A percentile compares a stretch with the other conserved stretches of the same genome.
Conservation (phyloP, 2,113 vertebrate genomes). For the Phainopepla nitens region DNA sequence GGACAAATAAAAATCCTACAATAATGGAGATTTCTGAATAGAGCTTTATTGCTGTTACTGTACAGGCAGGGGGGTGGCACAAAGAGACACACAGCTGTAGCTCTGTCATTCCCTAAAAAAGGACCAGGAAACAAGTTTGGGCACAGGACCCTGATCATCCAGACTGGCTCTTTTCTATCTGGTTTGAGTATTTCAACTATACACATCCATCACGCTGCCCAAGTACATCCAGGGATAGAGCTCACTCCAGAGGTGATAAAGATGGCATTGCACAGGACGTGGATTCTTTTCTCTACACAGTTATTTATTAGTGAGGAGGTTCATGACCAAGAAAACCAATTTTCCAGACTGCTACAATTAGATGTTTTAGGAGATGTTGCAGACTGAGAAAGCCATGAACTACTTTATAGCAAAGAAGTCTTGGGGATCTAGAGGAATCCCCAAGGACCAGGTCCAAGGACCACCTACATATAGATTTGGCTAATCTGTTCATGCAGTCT, state of each 20-base stretch:
- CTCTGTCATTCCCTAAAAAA: neutral
- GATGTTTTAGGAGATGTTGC: neutral
- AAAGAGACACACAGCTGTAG: neutral
- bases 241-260: neutral
- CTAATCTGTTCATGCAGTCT: neutral
- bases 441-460: neutral
- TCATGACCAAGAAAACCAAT: neutral
- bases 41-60: neutral
- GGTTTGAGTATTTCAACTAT: neutral
- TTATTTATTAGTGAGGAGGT: neutral
- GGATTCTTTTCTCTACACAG: neutral
- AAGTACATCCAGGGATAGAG: neutral
- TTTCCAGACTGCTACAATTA: neutral
- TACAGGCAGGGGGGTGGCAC: neutral
- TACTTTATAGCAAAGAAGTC: neutral
- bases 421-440: neutral
- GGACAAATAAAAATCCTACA: neutral
- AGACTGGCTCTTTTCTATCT: neutral
- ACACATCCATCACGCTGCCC: accelerated
- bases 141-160: neutral
- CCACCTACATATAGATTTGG: neutral
- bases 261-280: neutral
- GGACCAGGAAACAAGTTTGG: neutral
- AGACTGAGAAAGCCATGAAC: neutral
- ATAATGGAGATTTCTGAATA: neutral